These are phyloP conservation scores for Anabas testudineus DNA, from an alignment of 2,797 vertebrate genomes.

Conservation along the genomic window DNA sequence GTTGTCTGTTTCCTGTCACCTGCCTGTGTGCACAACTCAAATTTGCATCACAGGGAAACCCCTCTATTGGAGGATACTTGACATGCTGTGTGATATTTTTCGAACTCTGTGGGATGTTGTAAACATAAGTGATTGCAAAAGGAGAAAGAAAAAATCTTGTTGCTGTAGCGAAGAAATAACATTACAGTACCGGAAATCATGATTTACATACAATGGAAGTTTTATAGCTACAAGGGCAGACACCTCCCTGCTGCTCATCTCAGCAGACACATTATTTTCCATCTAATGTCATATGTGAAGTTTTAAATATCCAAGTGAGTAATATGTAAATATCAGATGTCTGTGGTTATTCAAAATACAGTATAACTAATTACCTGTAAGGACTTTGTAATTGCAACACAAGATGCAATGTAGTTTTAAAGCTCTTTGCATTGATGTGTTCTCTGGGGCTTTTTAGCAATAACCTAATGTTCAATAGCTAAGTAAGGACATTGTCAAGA, in stretches of 20 bases:
- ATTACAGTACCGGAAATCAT: not conserved
- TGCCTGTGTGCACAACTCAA: constrained; percentile 7
- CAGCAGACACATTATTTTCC: not conserved
- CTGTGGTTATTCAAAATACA: constrained; percentile 20
- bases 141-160: not conserved
- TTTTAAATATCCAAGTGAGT: constrained; percentile 18
- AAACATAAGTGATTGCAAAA: constrained; percentile 13
- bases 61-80: constrained; percentile 2
- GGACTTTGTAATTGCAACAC: constrained; percentile 11
- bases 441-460: constrained; percentile 7
- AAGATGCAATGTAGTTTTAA: constrained; percentile 31
- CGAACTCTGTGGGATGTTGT: not conserved
- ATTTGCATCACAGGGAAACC: constrained; percentile 7
- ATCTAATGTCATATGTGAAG: constrained; percentile 5
- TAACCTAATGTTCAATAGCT: constrained; percentile 21
- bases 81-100: constrained; percentile 5
- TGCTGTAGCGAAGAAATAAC: not conserved
- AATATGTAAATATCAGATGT: constrained; percentile 25
- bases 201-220: not conserved
- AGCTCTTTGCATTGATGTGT: not conserved
- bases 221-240: not conserved
- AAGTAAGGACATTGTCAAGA: constrained; percentile 28
- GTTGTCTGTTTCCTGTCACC: constrained; percentile 13
- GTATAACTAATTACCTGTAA: not conserved
- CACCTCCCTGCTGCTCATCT: not conserved